phyloP scores from a whole-genome alignment of 2,113 vertebrate species.

The Rhizomys pruinosus region DNA sequence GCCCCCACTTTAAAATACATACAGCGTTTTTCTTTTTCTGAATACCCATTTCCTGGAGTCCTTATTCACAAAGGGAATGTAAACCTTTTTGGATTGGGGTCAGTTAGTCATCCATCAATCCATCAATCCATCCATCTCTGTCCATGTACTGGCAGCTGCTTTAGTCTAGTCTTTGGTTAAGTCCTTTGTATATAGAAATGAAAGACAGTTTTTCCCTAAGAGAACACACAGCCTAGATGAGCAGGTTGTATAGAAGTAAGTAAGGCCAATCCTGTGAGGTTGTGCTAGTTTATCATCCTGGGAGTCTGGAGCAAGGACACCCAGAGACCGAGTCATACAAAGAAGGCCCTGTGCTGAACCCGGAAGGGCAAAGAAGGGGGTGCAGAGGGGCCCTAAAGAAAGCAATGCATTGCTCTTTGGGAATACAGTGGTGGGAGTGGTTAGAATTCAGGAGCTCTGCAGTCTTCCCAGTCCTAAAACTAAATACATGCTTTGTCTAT shows the following conservation, averaged over 20 bases:
- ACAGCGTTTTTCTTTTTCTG: slow-evolving; percentile 33
- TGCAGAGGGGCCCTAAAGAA: background rate
- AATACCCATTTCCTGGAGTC: background rate
- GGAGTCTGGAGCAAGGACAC: background rate
- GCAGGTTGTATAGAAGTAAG: background rate
- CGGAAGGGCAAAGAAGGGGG: background rate
- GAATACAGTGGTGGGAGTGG: background rate
- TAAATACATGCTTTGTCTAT: slow-evolving; percentile 8
- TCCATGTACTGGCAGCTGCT: background rate
- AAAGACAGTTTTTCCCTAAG: slow-evolving; percentile 9
- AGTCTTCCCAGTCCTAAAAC: slow-evolving; percentile 4
- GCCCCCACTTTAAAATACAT: slow-evolving; percentile 28
- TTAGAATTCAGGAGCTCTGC: slow-evolving; percentile 16
- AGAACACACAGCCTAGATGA: background rate
- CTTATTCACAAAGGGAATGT: slow-evolving; percentile 26
- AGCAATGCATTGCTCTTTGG: background rate
- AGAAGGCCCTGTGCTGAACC: background rate
- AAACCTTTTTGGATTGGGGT: slow-evolving; percentile 10
- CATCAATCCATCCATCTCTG: background rate
- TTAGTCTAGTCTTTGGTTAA: background rate
- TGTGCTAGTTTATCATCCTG: background rate
- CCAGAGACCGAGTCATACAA: background rate
- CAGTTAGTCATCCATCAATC: background rate
- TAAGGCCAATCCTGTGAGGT: background rate
- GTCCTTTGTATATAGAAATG: background rate